phyloP scores from a whole-genome alignment of 2,888 invertebrate genomes.

The Oligia latruncula region DNA sequence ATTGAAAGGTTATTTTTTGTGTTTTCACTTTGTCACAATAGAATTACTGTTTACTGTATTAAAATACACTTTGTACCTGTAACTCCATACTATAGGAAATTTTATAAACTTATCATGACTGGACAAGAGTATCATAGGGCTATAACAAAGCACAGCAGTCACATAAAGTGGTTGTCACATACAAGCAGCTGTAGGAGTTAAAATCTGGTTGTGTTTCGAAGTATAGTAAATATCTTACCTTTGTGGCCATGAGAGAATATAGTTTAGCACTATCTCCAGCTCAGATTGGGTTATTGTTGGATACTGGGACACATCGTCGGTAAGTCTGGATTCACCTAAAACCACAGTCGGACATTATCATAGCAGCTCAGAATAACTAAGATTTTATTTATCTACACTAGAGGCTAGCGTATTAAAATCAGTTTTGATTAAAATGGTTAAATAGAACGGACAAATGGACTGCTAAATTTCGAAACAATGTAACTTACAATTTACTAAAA shows the following conservation, averaged over 20 bases:
- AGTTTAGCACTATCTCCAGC: slow-evolving; percentile 95
- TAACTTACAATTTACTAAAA: slow-evolving; percentile 93
- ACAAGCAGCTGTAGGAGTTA: slow-evolving; percentile 29
- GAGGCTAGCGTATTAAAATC: slow-evolving; percentile 40
- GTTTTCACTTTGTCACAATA: slow-evolving; percentile 33
- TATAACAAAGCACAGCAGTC: slow-evolving; percentile 61
- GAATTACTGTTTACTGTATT: slow-evolving; percentile 14
- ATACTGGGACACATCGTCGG: slow-evolving; percentile 94
- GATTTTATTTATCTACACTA: slow-evolving; percentile 18
- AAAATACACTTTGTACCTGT: slow-evolving; percentile 8
- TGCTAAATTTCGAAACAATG: slow-evolving; percentile 87
- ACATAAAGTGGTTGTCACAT: slow-evolving; percentile 35
- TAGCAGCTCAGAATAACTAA: slow-evolving; percentile 40
- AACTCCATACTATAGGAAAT: slow-evolving; percentile 1
- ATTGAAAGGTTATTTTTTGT: slow-evolving; percentile 50
- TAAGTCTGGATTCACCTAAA: slow-evolving; percentile 95
- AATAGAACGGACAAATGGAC: slow-evolving; percentile 71
- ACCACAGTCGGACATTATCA: slow-evolving; percentile 65
- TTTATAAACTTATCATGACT: slow-evolving; percentile 10
- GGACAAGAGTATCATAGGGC: slow-evolving; percentile 35
- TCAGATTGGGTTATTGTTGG: slow-evolving; percentile 94
- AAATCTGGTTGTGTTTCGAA: slow-evolving; percentile 32
- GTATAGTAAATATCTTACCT: slow-evolving; percentile 88
- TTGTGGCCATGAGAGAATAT: slow-evolving; percentile 97
- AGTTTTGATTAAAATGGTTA: slow-evolving; percentile 65